phyloP scores from a whole-genome alignment of 1,140 invertebrate genomes.

The Dermatophagoides farinae region DNA sequence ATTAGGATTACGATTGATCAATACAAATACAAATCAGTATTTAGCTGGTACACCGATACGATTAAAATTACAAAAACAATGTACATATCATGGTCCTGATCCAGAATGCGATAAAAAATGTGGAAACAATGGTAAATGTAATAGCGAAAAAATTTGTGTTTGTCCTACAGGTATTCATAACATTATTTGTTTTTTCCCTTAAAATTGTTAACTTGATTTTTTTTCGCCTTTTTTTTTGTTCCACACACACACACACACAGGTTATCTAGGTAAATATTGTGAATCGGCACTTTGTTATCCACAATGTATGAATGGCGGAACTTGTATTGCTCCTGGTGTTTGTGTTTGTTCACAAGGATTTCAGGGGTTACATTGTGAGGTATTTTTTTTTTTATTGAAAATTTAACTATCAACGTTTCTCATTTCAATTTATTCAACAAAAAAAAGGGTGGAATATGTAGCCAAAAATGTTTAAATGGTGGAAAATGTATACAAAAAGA shows the following conservation, averaged over 20 bases:
- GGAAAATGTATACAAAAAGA: conserved; percentile 80
- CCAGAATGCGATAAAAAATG: conserved; percentile 67
- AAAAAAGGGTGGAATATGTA: conserved; percentile 49
- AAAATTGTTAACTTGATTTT: not conserved
- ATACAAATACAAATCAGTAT: conserved; percentile 40
- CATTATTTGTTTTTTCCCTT: not conserved
- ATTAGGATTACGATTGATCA: conserved; percentile 65
- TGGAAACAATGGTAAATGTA: conserved; percentile 51
- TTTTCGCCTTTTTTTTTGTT: not conserved
- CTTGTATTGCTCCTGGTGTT: conserved; percentile 61
- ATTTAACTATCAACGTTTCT: not conserved
- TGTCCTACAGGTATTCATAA: conserved; percentile 52
- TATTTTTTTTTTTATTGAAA: conserved; percentile 39
- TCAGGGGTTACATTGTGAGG: conserved; percentile 75
- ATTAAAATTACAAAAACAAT: conserved; percentile 76
- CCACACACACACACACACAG: too few species aligned
- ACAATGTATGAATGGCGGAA: conserved; percentile 73
- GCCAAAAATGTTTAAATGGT: conserved; percentile 72
- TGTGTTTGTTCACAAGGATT: conserved; percentile 68
- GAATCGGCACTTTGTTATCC: conserved; percentile 58
- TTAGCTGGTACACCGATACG: conserved; percentile 70
- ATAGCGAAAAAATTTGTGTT: conserved; percentile 56
- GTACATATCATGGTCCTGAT: conserved; percentile 68
- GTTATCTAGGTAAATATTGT: conserved; percentile 13
- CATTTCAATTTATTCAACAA: not conserved